Evolutionary conservation across 2,888 invertebrate species (phyloP).

Genomic region (Rhamphomyia laevipes): DNA sequence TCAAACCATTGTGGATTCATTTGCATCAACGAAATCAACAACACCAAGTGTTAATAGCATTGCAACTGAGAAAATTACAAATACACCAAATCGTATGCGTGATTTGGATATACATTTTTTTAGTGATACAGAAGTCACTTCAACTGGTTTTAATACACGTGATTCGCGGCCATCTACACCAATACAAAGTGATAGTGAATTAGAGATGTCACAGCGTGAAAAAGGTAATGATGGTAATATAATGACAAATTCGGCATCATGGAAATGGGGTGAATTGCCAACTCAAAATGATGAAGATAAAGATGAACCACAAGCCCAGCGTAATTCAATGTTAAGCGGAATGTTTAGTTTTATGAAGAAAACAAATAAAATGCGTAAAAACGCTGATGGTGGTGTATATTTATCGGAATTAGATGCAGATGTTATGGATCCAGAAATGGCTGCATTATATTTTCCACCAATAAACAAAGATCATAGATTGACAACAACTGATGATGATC

Average conservation of each 20-base stretch:
- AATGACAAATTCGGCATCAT: conserved; percentile 42
- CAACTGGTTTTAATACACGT: conserved; percentile 39
- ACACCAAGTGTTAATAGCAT: conserved; percentile 25
- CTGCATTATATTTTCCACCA: conserved; percentile 73
- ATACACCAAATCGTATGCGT: conserved; percentile 32
- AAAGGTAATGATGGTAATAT: conserved; percentile 30
- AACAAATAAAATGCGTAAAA: conserved; percentile 48
- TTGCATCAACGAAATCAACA: conserved; percentile 3
- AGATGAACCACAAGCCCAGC: conserved; percentile 29
- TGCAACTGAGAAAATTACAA: conserved; percentile 24
- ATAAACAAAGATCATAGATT: conserved; percentile 14
- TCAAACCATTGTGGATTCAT: conserved; percentile 6
- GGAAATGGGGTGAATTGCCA: conserved; percentile 87
- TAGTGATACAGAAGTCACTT: conserved; percentile 84
- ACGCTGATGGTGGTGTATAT: conserved; percentile 60
- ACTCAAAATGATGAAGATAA: conserved; percentile 25
- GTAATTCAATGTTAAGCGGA: conserved; percentile 69
- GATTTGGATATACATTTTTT: conserved; percentile 76
- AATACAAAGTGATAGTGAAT: conserved; percentile 88
- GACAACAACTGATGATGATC: conserved; percentile 64
- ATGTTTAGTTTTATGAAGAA: conserved; percentile 90
- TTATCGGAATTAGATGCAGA: conserved; percentile 83
- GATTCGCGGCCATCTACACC: conserved; percentile 69
- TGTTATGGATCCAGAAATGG: conserved; percentile 83
- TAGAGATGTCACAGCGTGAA: conserved; percentile 51